Evolutionary conservation across 2,113 vertebrate genomes (phyloP).

Genomic region (Tychaedon coryphoeus): DNA sequence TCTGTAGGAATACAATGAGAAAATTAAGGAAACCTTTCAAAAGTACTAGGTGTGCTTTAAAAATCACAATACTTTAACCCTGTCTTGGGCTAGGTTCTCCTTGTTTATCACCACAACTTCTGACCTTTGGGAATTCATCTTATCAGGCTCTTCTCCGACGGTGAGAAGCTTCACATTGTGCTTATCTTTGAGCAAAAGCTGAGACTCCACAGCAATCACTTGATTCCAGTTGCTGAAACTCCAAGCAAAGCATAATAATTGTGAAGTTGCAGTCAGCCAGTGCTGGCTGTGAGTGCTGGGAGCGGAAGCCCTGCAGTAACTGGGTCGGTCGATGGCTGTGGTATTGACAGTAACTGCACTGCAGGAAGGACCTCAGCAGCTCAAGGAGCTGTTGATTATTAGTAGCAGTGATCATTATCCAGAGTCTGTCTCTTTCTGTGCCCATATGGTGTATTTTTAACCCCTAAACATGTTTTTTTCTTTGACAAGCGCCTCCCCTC

Average conservation of each 20-base stretch:
- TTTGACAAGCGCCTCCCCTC: not conserved
- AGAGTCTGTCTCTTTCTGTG: not conserved
- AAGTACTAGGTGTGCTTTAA: not conserved
- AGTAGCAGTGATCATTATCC: not conserved
- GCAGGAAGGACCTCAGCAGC: not conserved
- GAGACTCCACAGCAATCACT: not conserved
- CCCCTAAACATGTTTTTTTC: not conserved
- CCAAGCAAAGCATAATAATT: not conserved
- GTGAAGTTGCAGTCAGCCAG: not conserved
- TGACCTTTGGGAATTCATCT: not conserved
- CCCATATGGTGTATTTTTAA: not conserved
- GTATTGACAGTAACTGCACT: not conserved
- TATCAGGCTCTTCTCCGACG: not conserved
- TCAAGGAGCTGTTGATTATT: not conserved
- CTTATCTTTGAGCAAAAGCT: not conserved
- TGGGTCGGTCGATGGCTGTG: not conserved
- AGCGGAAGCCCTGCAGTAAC: conserved; percentile 15
- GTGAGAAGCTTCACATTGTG: not conserved
- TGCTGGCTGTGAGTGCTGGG: not conserved
- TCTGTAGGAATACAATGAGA: not conserved
- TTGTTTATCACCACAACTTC: not conserved
- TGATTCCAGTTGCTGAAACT: not conserved
- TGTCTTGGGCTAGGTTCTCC: not conserved
- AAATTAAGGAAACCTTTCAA: not conserved
- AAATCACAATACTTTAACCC: not conserved